phyloP scores from a whole-genome alignment of 2,888 invertebrate species.

The Resseliella maxima region DNA sequence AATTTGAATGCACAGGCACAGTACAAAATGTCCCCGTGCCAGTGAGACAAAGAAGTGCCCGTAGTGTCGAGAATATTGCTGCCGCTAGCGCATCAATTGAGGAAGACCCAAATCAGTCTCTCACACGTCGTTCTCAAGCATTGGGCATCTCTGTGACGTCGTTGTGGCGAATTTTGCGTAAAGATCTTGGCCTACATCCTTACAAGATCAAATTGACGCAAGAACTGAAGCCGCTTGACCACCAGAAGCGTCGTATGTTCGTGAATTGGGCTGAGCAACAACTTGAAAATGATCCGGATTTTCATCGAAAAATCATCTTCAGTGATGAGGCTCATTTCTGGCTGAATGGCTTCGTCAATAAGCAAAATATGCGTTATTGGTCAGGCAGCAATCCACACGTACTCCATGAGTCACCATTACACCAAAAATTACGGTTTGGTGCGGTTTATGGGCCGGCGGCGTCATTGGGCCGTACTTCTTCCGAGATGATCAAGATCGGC shows the following conservation, averaged over 20 bases:
- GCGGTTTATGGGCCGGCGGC: conserved; percentile 56
- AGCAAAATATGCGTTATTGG: conserved; percentile 35
- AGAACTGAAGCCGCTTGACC: neutral
- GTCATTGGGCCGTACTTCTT: conserved; percentile 57
- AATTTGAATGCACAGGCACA: conserved; percentile 58
- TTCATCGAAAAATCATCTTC: conserved; percentile 10
- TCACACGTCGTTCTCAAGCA: conserved; percentile 57
- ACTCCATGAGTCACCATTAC: neutral
- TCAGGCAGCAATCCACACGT: neutral
- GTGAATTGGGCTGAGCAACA: conserved; percentile 18
- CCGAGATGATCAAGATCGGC: neutral
- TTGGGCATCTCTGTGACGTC: conserved; percentile 42
- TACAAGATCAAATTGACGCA: neutral
- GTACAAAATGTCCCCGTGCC: conserved; percentile 56
- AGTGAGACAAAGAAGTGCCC: conserved; percentile 58
- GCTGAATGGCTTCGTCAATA: conserved; percentile 30
- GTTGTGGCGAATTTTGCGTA: neutral
- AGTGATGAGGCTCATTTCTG: conserved; percentile 38
- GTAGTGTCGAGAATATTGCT: conserved; percentile 58
- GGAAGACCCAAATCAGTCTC: conserved; percentile 58
- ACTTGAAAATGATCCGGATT: neutral
- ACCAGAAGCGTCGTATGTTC: neutral
- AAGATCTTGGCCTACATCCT: neutral
- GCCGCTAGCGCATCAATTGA: conserved; percentile 57
- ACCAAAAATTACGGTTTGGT: conserved; percentile 56